These are phyloP conservation scores for Lates japonicus DNA, from an alignment of 2,797 vertebrate species.

Conservation along the genomic window DNA sequence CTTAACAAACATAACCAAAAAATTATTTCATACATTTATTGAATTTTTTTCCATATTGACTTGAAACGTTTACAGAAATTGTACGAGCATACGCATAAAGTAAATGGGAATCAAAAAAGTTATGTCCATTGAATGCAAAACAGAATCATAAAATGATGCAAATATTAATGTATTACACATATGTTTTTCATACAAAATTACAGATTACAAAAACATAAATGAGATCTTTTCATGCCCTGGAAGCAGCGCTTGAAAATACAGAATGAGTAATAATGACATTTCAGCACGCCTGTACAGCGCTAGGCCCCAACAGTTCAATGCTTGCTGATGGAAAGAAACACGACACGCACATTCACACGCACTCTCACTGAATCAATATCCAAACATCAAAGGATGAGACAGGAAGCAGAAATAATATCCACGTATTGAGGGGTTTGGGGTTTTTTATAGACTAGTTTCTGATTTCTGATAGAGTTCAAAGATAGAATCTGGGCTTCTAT, in stretches of 20 bases:
- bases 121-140: conserved; percentile 83
- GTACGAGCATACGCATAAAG: conserved; percentile 83
- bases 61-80: conserved; percentile 84
- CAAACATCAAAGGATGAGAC: conserved; percentile 61
- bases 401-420: conserved; percentile 79
- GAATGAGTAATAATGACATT: conserved; percentile 64
- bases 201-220: conserved; percentile 86
- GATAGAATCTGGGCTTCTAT: conserved; percentile 61
- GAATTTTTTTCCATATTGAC: conserved; percentile 79
- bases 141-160: conserved; percentile 84
- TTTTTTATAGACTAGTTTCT: conserved; percentile 45
- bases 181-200: conserved; percentile 86
- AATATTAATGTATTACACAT: conserved; percentile 84
- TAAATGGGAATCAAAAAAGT: conserved; percentile 80
- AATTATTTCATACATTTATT: conserved; percentile 84
- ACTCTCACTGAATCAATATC: conserved; percentile 51
- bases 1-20: conserved; percentile 32
- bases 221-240: conserved; percentile 76
- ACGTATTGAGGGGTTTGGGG: conserved; percentile 73
- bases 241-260: conserved; percentile 77
- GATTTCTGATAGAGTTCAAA: conserved; percentile 57
- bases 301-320: conserved; percentile 49
- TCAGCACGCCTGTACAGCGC: conserved; percentile 73
- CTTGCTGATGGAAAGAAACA: conserved; percentile 53
- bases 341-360: conserved; percentile 38